phyloP scores from a whole-genome alignment of 23 tunicate species.

The Ciona savignyi region DNA sequence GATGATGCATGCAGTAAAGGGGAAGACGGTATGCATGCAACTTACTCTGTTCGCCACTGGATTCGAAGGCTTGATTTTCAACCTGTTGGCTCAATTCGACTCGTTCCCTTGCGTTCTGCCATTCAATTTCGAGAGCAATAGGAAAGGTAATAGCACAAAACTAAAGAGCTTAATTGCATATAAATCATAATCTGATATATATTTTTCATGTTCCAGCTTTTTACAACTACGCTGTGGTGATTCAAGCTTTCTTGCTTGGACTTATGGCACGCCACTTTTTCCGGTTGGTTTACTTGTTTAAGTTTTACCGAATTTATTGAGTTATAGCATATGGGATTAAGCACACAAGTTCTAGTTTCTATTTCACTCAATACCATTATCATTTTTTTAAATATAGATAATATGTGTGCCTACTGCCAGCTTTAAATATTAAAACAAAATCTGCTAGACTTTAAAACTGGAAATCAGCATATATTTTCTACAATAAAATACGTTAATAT shows the following conservation, averaged over 20 bases:
- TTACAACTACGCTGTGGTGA: conserved; percentile 74
- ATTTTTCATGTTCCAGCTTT: conserved; percentile 19
- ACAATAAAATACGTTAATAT: too few relatives aligned
- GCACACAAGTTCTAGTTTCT: too few relatives aligned
- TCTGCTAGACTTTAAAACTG: too few relatives aligned
- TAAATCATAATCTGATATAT: not conserved
- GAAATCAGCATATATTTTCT: too few relatives aligned
- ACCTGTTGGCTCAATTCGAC: conserved; percentile 36
- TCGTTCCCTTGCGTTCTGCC: conserved; percentile 61
- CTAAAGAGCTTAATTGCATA: too few relatives aligned
- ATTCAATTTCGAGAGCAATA: conserved; percentile 52
- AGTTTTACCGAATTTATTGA: not conserved
- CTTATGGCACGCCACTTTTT: conserved; percentile 40
- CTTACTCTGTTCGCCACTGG: conserved; percentile 61
- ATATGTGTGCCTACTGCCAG: too few relatives aligned
- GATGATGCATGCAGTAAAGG: conserved; percentile 59
- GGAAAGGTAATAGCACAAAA: conserved; percentile 84
- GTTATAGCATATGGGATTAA: not conserved
- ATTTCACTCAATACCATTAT: too few relatives aligned
- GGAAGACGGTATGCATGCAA: conserved; percentile 78
- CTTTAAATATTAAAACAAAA: too few relatives aligned
- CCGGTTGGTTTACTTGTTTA: conserved; percentile 33
- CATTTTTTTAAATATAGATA: too few relatives aligned
- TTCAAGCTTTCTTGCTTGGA: conserved; percentile 62
- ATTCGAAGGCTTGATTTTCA: conserved; percentile 76